Evolutionary conservation across 2,888 invertebrate genomes (phyloP).

Genomic region (Tenodera sinensis): DNA sequence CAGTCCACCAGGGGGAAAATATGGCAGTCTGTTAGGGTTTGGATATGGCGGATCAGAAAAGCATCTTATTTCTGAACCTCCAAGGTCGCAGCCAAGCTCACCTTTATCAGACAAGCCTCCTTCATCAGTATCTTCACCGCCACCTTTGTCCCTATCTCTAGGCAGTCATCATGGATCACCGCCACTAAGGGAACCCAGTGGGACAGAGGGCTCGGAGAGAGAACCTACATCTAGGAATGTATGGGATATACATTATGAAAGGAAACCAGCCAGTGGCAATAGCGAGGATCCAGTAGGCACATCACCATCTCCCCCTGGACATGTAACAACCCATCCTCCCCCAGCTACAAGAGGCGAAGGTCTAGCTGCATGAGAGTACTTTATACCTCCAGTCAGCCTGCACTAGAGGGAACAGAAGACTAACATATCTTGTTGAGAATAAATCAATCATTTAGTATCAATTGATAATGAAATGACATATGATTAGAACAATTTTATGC

Average conservation of each 20-base stretch:
- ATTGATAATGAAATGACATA: conserved; percentile 13
- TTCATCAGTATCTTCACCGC: conserved; percentile 30
- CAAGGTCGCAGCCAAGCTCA: conserved; percentile 44
- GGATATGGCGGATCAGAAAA: conserved; percentile 52
- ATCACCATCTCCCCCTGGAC: conserved; percentile 39
- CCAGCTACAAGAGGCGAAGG: conserved; percentile 64
- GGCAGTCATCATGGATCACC: conserved; percentile 49
- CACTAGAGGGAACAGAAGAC: background rate
- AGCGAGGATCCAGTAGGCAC: conserved; percentile 38
- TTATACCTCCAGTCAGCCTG: conserved; percentile 3
- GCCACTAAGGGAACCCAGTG: conserved; percentile 8
- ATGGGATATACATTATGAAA: conserved; percentile 56
- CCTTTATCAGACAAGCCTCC: conserved; percentile 51
- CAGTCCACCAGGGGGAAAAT: conserved; percentile 50
- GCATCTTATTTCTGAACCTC: conserved; percentile 48
- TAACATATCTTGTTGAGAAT: conserved; percentile 28
- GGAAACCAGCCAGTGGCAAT: conserved; percentile 47
- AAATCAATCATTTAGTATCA: conserved; percentile 21
- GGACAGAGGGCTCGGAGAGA: background rate
- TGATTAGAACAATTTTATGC: background rate
- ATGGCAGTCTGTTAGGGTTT: conserved; percentile 74
- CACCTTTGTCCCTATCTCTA: conserved; percentile 42
- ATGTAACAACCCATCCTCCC: conserved; percentile 46
- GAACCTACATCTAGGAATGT: conserved; percentile 41
- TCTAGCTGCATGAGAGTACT: conserved; percentile 58